Conservation (phyloP, 2,888 invertebrate genomes). For the Nudaria mundana region DNA sequence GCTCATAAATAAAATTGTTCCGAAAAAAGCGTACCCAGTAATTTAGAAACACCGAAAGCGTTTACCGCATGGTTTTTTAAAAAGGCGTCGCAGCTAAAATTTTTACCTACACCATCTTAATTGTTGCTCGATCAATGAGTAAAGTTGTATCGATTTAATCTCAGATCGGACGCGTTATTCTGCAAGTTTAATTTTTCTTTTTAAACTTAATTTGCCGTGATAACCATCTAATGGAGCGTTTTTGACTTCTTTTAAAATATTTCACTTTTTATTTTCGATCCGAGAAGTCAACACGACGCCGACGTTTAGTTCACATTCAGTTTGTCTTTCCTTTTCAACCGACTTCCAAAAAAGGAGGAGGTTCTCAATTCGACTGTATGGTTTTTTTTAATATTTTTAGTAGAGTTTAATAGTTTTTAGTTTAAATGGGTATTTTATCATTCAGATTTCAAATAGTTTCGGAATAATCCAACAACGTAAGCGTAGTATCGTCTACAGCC, state of each 20-base stretch:
- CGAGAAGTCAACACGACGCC: no score
- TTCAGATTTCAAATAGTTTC: conserved; percentile 14
- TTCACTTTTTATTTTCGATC: no score
- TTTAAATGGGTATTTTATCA: no score
- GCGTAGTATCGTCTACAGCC: conserved; percentile 25
- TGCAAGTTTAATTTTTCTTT: conserved; percentile 21
- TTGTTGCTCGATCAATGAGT: conserved; percentile 50
- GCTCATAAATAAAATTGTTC: conserved; percentile 31
- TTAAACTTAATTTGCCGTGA: conserved; percentile 20
- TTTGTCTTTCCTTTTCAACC: no score
- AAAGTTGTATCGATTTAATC: conserved; percentile 47
- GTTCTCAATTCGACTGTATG: no score
- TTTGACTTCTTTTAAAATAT: no score
- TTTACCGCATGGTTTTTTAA: conserved; percentile 42
- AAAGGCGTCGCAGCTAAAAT: conserved; percentile 47
- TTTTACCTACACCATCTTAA: conserved; percentile 48
- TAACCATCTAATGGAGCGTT: no score
- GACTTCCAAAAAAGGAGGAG: no score
- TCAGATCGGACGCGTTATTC: conserved; percentile 38
- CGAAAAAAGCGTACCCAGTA: conserved; percentile 28
- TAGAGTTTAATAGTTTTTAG: no score
- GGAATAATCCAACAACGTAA: conserved; percentile 27
- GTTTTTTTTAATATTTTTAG: no score
- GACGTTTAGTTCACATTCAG: no score
- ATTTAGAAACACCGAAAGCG: conserved; percentile 44